Base-by-base conservation (phyloP, 2,797 vertebrate genomes). In the Microcaecilia unicolor region DNA sequence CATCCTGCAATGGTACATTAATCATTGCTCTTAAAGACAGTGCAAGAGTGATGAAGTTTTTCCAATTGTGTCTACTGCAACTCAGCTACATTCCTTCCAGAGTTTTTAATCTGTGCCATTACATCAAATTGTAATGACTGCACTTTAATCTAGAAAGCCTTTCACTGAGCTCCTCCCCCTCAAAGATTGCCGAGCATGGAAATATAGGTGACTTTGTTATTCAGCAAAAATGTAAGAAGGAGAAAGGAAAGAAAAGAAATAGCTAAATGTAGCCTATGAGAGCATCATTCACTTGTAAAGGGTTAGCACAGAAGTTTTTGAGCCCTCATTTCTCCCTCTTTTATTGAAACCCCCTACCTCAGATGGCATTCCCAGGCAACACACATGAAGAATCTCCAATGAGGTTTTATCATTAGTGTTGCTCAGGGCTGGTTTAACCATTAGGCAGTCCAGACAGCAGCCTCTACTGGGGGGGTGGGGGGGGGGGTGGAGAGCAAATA, bases 1-100 rank as follows among this genome's bases (percentile, higher is more conserved):
- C 83, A 91, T 80, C 57, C 47, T 58, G 63, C 64, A 78, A 71
- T 48, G 70, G 63, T 71, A 67, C 76, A 89, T 92, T 88, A 84
- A 91, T 92, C 90, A 89, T 74, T 40, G 31, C 28, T 9, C 41
- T 72, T 72, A 64, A 74, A 65, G 65, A 68, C 54, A 68, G 54
- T 46, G 37, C 39, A 62, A 61, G 47, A 64, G 19, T 42, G 44
- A 65, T 73, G 54, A 74, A 50, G 31, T 67, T 76, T 81, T 78
- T 65, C 55, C 77, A 78, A 67, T 78, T 72, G 64, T 73, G 39
- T 73, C 75, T 83, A 60, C 79, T 87, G 78, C 68, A 84, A 85
- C 70, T 78, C 66, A 57, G 61, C 28, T 41, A 61, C 55, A 72
- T 67, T 66, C 40, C 46, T 67, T 66, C 40, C 46, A 57, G 37